Evolutionary conservation across 2,797 vertebrate species (phyloP), one percentile per base, ranked within the genome.

Genomic region (Acanthornis magna): DNA sequence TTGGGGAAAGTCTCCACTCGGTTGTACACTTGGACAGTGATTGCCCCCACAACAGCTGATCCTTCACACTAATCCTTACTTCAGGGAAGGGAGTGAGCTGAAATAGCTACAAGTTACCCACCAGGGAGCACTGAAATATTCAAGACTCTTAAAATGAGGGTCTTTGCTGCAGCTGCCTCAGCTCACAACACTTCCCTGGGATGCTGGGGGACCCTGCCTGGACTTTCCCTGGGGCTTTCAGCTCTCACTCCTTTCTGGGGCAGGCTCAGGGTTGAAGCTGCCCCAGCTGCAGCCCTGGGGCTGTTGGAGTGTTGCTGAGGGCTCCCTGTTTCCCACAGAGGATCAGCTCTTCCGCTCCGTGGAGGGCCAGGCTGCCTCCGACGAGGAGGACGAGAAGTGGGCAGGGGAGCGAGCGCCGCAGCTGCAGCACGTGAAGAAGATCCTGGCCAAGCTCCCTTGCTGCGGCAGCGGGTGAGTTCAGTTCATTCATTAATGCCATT

Each of bases 301-400:
- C 7, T 8, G 25, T 23, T 48, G 60, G 23, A 16, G 6, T n/a
- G 60, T 21, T 45, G 34, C 75, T 95, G 70, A 80, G 36, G 5
- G 57, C 3, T 88, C 7, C 54, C 63, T 74, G 71, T 97, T n/a
- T 93, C 78, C 81, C 21, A 16, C 97, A 97, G 99, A 98, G 57
- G 99, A 99, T 75, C 98, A 99, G 97, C 98, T 99, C 71, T 98
- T 99, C 77, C 98, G 98, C 10, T 98, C 99, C 0, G 98, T 99
- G 96, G 99, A 99, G 94, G 99, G 99, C 77, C 99, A 99, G 97
- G 99, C 99, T 0, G 98, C 99, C 51, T 99, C 98, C 1, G 99
- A 99, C 1, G 98, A 99, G 91, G 99, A 99, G 58, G 99, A 99
- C 32, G 98, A 99, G 85, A 98, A 97, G 96, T 97, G 98, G 98